Evolutionary conservation across 2,113 vertebrate genomes (phyloP), one percentile per base, ranked within the genome.

Genomic region (Puma concolor): DNA sequence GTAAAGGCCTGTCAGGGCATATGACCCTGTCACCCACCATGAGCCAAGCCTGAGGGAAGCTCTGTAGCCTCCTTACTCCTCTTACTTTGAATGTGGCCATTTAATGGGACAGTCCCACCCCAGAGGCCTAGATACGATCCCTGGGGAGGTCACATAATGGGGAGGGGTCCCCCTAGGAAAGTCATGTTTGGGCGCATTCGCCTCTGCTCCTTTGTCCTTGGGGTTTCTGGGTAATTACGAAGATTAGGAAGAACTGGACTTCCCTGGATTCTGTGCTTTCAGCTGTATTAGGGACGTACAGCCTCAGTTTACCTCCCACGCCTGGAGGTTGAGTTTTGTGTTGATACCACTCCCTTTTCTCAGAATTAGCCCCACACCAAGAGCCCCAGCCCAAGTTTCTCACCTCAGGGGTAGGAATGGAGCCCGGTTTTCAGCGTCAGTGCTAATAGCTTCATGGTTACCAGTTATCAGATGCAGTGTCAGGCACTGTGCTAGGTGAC

Each of bases 1-100:
- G 96, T 98, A 98, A 98, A 99, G 97, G 82, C 97, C 98, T 99
- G 99, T 99, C 98, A 99, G 97, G 77, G 77, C 95, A 64, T 98
- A 98, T 98, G 98, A 98, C 98, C 96, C 95, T 5, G 0, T 91
- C 72, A 87, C 94, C 94, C n/a, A 5, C 85, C 57, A 29, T 33
- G 88, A 92, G 41, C 96, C 1, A 10, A 98, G 86, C 92, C 82
- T 27, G 64, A 94, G 88, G 64, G 79, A 16, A 33, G n/a, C 33
- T 79, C 69, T 48, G 71, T 8, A 91, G 66, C 27, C 64, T 94
- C 92, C 63, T 71, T 93, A 19, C 57, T 77, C 69, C 66, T 97
- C 76, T 94, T 74, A 38, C 38, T 67, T 93, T 72, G 60, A 89
- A 72, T 67, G 57, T 80, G 74, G 81, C 33, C 91, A 38, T 93